These are phyloP conservation scores for Syndactyla subalaris DNA, from an alignment of 2,797 vertebrate species.

Conservation along the genomic window DNA sequence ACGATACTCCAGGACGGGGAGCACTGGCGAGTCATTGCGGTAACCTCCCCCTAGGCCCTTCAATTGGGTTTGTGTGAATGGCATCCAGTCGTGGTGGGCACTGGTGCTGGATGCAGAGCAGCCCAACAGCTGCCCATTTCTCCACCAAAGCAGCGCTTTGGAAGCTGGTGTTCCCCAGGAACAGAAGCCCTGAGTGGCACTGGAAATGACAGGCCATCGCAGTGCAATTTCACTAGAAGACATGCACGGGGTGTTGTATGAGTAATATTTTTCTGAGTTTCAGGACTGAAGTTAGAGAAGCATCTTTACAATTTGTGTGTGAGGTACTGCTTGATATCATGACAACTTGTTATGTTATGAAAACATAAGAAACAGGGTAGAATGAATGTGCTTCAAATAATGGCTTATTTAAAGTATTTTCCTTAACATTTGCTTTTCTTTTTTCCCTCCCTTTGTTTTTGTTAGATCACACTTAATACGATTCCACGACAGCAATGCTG, in stretches of 20 bases:
- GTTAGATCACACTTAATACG: constrained; percentile 63
- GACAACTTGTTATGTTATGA: not conserved
- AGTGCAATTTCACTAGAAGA: constrained; percentile 13
- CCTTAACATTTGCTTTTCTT: not conserved
- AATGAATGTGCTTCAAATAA: constrained; percentile 9
- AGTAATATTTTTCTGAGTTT: constrained; percentile 27
- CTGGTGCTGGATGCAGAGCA: constrained; percentile 6
- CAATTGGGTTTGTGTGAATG: constrained; percentile 39
- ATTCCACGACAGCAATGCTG: constrained; percentile 41
- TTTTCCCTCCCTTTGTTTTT: not conserved
- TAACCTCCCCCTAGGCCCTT: constrained; percentile 31
- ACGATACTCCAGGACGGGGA: not conserved
- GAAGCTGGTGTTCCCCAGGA: constrained; percentile 44
- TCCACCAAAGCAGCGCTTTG: constrained; percentile 32
- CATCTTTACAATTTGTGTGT: not conserved
- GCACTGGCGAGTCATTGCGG: not conserved
- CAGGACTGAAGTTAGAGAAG: not conserved
- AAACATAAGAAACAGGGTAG: not conserved
- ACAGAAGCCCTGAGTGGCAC: not conserved
- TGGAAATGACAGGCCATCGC: constrained; percentile 27
- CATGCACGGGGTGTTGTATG: not conserved
- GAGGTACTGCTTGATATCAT: not conserved
- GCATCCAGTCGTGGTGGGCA: not conserved
- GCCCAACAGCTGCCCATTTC: constrained; percentile 47
- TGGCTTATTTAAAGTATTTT: constrained; percentile 34